A percentile compares a stretch with the other conserved stretches of the same genome.
Evolutionary conservation across 2,797 vertebrate species (phyloP).

Genomic region (Dipus sagitta): DNA sequence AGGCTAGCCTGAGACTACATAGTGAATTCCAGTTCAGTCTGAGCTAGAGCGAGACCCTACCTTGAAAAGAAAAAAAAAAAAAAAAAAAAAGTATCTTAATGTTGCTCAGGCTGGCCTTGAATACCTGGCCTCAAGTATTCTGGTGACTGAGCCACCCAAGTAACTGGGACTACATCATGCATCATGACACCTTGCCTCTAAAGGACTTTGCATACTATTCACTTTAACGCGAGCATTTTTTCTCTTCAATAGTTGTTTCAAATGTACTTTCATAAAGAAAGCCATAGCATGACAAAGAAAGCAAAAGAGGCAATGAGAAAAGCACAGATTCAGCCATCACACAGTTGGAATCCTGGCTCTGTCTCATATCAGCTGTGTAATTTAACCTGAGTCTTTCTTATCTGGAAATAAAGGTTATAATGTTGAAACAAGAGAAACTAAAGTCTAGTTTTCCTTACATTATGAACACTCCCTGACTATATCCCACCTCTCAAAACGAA

Average conservation of each 20-base stretch:
- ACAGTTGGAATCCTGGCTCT: constrained; percentile 45
- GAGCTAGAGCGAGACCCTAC: no score
- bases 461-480: constrained; percentile 17
- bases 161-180: neutral
- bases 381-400: constrained; percentile 59
- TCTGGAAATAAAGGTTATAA: constrained; percentile 63
- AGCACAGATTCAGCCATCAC: neutral
- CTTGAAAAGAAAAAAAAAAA: no score
- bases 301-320: constrained; percentile 25
- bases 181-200: neutral
- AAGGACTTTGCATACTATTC: neutral
- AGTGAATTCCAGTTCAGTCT: no score
- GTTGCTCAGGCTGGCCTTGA: neutral
- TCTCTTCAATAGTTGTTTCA: neutral
- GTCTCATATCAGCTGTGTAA: constrained; percentile 17
- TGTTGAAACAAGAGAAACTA: constrained; percentile 45
- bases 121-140: neutral
- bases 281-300: neutral
- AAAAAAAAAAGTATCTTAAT: no score
- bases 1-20: no score
- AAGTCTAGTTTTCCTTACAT: neutral
- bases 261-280: neutral
- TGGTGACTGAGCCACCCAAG: neutral
- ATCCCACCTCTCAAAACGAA: constrained; percentile 27
- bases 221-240: constrained; percentile 25